Base-by-base conservation (phyloP, 92 coral and sea anemone species). In the Palythoa grandiflora region DNA sequence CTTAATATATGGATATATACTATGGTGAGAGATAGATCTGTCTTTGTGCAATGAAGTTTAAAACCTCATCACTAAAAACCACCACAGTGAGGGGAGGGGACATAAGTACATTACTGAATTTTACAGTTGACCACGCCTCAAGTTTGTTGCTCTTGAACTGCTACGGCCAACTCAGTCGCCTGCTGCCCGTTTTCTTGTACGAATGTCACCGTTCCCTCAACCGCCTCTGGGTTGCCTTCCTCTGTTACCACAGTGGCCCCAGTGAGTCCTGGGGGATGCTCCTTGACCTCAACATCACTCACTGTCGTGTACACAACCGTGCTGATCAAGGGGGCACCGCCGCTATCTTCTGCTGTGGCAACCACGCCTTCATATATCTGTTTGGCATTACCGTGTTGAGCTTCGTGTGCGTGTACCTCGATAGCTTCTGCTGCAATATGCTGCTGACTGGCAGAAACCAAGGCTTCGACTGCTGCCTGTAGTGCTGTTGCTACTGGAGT, bases 381-480 rank as follows among this genome's bases (percentile, higher is more conserved):
- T 88, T 93, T 93, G 0, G 92, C 94, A 13, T 91, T 83, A 73
- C 91, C 48, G 16, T 81, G 86, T 10, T 81, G 86, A 6, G 94
- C 52, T 59, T 93, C 95, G 63, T 86, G 94, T 13, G 91, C 47
- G 17, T 90, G 87, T 5, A 91, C 90, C 73, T 91, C 98, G 44
- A 94, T 94, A 52, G 94, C 88, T 63, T 90, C 95, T 20, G 91
- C 92, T 12, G 97, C 89, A 37, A 93, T 89, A 89, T 95, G 98
- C 53, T 95, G 98, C 86, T 95, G 98, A 65, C 98, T 95, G 78
- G 98, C 98, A 6, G 98, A 95, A 40, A 95, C 98, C 85, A 95
- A 81, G 11, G 98, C 98, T 77, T 95, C 98, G 63, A 95, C 98
- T 1, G 98, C 98, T 3, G 98, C 98, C 87, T 95, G 98, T 71